Conservation (phyloP, 2,888 invertebrate genomes). For the Hyposoter didymator region DNA sequence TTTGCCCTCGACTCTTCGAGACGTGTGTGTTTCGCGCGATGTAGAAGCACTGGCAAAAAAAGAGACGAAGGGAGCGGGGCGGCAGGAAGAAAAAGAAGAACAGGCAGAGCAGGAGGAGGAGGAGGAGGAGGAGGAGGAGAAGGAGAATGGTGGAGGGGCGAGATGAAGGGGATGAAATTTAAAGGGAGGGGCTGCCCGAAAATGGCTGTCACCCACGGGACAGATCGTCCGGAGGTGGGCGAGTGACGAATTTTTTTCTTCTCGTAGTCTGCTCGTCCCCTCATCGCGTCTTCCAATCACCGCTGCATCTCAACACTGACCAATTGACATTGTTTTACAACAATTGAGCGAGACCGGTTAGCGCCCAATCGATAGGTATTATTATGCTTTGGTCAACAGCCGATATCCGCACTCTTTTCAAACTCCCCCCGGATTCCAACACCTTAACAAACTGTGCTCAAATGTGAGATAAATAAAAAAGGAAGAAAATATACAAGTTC, state of each 20-base stretch:
- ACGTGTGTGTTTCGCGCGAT: constrained; percentile 56
- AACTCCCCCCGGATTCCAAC: constrained; percentile 74
- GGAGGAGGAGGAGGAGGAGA: constrained; percentile 19
- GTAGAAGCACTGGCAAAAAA: not conserved
- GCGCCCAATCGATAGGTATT: constrained; percentile 76
- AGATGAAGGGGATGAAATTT: constrained; percentile 74
- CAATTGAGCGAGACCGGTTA: constrained; percentile 68
- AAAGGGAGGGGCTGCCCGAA: constrained; percentile 83
- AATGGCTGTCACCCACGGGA: constrained; percentile 82
- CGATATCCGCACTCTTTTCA: constrained; percentile 73
- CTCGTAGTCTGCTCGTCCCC: constrained; percentile 71
- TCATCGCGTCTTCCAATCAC: constrained; percentile 34
- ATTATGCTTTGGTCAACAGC: constrained; percentile 79
- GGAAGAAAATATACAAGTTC: not conserved
- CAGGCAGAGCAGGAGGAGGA: not conserved
- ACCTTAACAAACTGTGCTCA: constrained; percentile 71
- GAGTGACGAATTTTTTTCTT: constrained; percentile 72
- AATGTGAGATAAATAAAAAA: constrained; percentile 72
- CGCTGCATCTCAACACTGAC: constrained; percentile 67
- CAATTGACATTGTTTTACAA: constrained; percentile 78
- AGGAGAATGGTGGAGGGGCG: constrained; percentile 65
- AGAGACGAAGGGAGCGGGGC: constrained; percentile 57
- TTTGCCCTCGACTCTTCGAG: constrained; percentile 19
- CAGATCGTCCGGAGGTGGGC: constrained; percentile 79
- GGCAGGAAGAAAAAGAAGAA: constrained; percentile 21